These are phyloP conservation scores for Eurois occulta DNA, from an alignment of 2,888 invertebrate species.

Conservation along the genomic window DNA sequence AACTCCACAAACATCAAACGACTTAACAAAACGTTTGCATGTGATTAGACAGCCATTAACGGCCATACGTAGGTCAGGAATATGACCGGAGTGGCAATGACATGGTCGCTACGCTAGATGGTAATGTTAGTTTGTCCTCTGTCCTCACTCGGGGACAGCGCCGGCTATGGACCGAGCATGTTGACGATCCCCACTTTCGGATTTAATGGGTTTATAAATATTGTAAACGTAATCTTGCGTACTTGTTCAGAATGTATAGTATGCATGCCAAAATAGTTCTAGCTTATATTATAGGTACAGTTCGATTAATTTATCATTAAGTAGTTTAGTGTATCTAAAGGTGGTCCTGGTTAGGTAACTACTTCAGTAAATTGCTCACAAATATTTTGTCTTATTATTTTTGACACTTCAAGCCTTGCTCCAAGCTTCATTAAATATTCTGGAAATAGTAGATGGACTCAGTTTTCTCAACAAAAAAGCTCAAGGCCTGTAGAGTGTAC, in stretches of 20 bases:
- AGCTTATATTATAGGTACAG: not conserved
- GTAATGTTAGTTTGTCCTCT: constrained; percentile 56
- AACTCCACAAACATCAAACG: constrained; percentile 15
- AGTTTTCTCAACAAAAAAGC: not conserved
- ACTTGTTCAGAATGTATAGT: constrained; percentile 6
- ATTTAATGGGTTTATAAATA: constrained; percentile 47
- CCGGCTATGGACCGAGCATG: constrained; percentile 58
- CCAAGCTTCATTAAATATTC: not conserved
- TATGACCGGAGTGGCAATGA: constrained; percentile 53
- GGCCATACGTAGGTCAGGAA: constrained; percentile 42
- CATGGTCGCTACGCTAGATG: constrained; percentile 45
- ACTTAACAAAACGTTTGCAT: constrained; percentile 22
- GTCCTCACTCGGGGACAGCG: constrained; percentile 65
- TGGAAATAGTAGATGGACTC: not conserved
- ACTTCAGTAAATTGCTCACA: not conserved
- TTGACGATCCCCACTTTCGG: constrained; percentile 40
- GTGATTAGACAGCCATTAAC: constrained; percentile 42
- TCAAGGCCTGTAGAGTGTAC: constrained; percentile 8
- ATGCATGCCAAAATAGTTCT: constrained; percentile 4
- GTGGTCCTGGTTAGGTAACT: not conserved
- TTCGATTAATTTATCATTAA: not conserved
- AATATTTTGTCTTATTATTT: not conserved
- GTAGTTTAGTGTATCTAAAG: not conserved
- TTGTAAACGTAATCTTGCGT: constrained; percentile 28
- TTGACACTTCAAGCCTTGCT: not conserved